A percentile compares a stretch with the other conserved stretches of the same genome.
These are phyloP conservation scores for Mesaphorura yosii DNA, from an alignment of 1,140 invertebrate genomes.

Conservation along the genomic window DNA sequence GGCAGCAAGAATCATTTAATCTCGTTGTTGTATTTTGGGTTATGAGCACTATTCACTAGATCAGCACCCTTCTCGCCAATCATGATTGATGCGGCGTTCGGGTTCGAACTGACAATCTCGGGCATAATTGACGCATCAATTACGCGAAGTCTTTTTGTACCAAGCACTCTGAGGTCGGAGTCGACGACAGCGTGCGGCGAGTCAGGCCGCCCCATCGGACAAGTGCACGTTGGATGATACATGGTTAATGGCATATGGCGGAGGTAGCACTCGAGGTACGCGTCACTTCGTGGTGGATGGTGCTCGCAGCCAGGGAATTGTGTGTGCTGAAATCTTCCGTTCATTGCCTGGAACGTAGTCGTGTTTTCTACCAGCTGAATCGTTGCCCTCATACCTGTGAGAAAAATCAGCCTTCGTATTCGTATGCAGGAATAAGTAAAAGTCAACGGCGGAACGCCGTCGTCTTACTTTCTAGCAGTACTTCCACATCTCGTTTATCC, in stretches of 20 bases:
- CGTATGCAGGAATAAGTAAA: not conserved
- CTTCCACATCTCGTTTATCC: conserved; percentile 60
- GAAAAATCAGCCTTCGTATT: not conserved
- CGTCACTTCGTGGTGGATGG: not conserved
- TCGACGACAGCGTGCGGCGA: conserved; percentile 13
- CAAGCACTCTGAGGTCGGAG: conserved; percentile 15
- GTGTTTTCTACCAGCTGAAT: conserved; percentile 14
- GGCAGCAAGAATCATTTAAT: too few species aligned
- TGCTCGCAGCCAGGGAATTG: conserved; percentile 13
- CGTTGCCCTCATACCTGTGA: conserved; percentile 6
- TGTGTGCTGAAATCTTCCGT: not conserved
- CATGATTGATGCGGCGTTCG: conserved; percentile 12
- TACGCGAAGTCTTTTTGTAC: conserved; percentile 10
- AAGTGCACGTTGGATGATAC: conserved; percentile 9
- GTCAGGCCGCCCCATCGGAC: conserved; percentile 1
- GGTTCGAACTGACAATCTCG: conserved; percentile 12
- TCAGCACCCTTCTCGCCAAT: conserved; percentile 8
- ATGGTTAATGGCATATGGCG: conserved; percentile 15
- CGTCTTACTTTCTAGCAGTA: conserved; percentile 56
- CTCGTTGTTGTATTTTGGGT: too few species aligned
- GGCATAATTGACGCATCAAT: conserved; percentile 19
- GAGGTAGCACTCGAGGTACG: conserved; percentile 17
- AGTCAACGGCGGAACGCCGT: not conserved
- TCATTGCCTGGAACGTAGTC: conserved; percentile 9
- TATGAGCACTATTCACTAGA: too few species aligned